phyloP scores from a whole-genome alignment of 2,113 vertebrate species.

The Pycnonotus jocosus region DNA sequence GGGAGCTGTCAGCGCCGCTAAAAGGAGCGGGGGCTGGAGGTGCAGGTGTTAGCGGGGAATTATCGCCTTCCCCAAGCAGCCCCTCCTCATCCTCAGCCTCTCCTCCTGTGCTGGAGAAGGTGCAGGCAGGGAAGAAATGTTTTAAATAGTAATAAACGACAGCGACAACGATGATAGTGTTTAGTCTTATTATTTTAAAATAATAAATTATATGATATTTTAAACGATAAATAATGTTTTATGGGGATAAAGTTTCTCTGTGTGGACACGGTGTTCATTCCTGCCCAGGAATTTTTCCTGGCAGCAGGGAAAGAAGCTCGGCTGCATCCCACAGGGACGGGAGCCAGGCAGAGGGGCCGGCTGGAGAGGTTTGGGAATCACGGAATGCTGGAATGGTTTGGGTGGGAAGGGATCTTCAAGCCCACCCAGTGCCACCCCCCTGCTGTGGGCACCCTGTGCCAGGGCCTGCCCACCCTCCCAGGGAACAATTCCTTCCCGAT shows the following conservation, averaged over 20 bases:
- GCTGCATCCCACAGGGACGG: not conserved
- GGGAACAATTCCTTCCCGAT: not conserved
- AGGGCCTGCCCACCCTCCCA: not conserved
- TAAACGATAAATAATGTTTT: too few species aligned
- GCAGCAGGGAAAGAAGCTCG: not conserved
- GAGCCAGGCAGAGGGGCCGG: not conserved
- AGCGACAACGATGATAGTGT: too few species aligned
- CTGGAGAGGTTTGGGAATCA: not conserved
- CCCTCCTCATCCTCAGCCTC: too few species aligned
- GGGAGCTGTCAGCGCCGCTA: too few species aligned
- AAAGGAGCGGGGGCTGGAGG: too few species aligned
- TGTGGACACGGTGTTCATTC: rapidly evolving
- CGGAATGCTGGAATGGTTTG: not conserved
- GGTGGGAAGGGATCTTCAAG: not conserved
- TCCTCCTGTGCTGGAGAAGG: not conserved
- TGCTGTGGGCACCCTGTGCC: not conserved
- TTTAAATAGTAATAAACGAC: too few species aligned
- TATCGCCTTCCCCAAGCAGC: too few species aligned
- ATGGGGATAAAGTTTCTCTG: not conserved
- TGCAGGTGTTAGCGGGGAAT: too few species aligned
- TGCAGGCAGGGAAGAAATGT: not conserved
- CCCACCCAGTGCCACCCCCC: not conserved
- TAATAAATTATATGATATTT: too few species aligned
- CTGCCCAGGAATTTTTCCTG: not conserved
- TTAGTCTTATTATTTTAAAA: too few species aligned